These are phyloP conservation scores for Dicerorhinus sumatrensis DNA, from an alignment of 2,113 vertebrate species.

Conservation along the genomic window DNA sequence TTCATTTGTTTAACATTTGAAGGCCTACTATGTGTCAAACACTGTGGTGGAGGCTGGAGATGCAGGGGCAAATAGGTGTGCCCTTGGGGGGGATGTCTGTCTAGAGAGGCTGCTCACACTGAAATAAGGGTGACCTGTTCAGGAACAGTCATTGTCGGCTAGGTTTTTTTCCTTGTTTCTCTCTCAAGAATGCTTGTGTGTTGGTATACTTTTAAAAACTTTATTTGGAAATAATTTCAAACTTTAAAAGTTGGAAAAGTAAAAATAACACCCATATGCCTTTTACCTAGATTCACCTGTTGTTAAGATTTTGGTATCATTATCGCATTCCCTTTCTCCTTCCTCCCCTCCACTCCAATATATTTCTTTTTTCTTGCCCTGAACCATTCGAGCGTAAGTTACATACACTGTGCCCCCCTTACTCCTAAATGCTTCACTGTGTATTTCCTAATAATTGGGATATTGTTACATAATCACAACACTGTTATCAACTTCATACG, in stretches of 20 bases:
- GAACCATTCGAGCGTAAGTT: neutral
- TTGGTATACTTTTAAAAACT: neutral
- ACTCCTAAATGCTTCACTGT: neutral
- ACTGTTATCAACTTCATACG: accelerated
- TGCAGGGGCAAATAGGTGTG: neutral
- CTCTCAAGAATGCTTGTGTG: neutral
- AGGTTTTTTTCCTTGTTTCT: neutral
- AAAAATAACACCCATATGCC: neutral
- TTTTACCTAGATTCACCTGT: neutral
- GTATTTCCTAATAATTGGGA: neutral
- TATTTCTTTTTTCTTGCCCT: neutral
- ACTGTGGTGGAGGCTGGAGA: neutral
- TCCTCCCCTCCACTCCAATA: no score
- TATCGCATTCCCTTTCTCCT: neutral
- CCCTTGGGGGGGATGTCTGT: neutral
- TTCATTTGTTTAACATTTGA: neutral
- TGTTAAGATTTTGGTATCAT: neutral
- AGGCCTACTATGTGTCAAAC: neutral
- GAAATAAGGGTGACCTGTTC: neutral
- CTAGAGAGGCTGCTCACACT: accelerated
- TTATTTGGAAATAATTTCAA: neutral
- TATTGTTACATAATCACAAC: neutral
- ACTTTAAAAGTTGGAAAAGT: neutral
- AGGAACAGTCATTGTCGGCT: neutral
- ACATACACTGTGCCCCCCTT: neutral